phyloP scores from a whole-genome alignment of 2,888 invertebrate species.

The Agriopis aurantiaria region DNA sequence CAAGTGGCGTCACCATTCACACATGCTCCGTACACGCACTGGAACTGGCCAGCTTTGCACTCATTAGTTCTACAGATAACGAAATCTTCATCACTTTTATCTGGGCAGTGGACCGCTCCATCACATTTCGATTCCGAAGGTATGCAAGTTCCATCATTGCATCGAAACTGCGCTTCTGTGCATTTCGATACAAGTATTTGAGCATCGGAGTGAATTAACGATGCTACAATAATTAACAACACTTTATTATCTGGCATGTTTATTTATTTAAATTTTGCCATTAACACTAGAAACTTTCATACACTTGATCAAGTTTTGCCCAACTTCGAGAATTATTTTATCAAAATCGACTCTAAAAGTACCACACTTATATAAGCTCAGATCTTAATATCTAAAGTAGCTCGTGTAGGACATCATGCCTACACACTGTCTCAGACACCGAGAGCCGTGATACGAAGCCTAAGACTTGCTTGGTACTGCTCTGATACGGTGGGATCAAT shows the following conservation, averaged over 20 bases:
- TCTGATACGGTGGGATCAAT: constrained; percentile 1
- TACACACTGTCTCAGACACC: neutral
- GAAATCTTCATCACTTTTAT: constrained; percentile 39
- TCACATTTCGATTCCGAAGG: constrained; percentile 23
- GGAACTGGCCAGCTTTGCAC: constrained; percentile 30
- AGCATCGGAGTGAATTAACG: neutral
- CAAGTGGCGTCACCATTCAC: constrained; percentile 17
- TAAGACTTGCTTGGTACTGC: neutral
- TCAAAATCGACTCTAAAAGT: neutral
- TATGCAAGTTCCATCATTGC: constrained; percentile 37
- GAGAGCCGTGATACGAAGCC: constrained; percentile 1
- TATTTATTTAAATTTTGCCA: neutral
- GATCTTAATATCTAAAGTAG: no score
- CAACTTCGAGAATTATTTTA: neutral
- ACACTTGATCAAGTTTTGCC: neutral
- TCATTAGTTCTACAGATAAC: constrained; percentile 30
- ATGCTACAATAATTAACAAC: neutral
- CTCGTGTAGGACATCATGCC: neutral
- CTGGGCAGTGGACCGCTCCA: constrained; percentile 35
- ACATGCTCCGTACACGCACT: constrained; percentile 32
- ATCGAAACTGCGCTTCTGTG: constrained; percentile 22
- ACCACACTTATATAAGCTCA: neutral
- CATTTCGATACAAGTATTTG: constrained; percentile 19
- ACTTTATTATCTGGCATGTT: constrained; percentile 7
- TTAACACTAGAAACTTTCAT: neutral